Conservation (phyloP, 2,888 invertebrate genomes). For the Chromoteleia sp. region DNA sequence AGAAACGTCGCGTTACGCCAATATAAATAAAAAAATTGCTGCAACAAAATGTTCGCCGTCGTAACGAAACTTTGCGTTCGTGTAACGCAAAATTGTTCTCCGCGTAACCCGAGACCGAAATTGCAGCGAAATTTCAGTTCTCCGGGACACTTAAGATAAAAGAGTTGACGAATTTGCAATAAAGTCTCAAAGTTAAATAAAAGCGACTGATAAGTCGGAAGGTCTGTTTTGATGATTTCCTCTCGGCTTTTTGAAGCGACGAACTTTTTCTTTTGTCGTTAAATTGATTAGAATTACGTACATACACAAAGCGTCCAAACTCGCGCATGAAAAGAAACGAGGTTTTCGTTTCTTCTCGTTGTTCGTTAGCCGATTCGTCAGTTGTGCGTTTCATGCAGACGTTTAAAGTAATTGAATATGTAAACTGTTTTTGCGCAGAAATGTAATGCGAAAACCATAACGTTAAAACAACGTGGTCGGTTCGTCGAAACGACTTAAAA, state of each 20-base stretch:
- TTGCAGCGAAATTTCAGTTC: too few relatives aligned
- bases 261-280: conserved; percentile 15
- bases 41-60: too few relatives aligned
- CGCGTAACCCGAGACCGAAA: too few relatives aligned
- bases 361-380: conserved; percentile 49
- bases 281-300: conserved; percentile 46
- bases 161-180: conserved; percentile 1
- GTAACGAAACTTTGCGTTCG: too few relatives aligned
- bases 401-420: conserved; percentile 56
- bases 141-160: too few relatives aligned
- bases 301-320: conserved; percentile 7
- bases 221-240: conserved; percentile 21
- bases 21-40: too few relatives aligned
- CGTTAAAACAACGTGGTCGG: conserved; percentile 27
- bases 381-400: conserved; percentile 39
- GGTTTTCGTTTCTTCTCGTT: conserved; percentile 39
- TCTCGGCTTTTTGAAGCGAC: conserved; percentile 1
- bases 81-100: too few relatives aligned
- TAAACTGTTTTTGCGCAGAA: conserved; percentile 46
- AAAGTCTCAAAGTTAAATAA: not conserved
- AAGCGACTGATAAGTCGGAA: conserved; percentile 11
- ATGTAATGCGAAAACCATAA: conserved; percentile 37
- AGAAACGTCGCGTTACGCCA: too few relatives aligned
- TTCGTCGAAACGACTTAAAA: conserved; percentile 35
- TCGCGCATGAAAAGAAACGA: conserved; percentile 31